Evolutionary conservation across 1,140 invertebrate species (phyloP), one percentile per base, ranked within the genome.

Genomic region (Drosophila mauritiana): DNA sequence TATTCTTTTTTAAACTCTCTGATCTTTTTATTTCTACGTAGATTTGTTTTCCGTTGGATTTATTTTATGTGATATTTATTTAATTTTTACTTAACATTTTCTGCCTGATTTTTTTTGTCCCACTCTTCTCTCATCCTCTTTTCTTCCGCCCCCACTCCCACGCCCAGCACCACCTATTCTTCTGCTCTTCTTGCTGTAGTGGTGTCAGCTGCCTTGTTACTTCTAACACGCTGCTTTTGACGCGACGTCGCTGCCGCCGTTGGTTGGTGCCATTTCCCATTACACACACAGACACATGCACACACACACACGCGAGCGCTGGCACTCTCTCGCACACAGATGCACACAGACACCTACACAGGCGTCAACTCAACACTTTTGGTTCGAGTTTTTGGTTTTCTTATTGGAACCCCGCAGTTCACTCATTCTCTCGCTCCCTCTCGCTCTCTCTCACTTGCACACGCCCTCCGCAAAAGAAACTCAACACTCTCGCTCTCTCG

Each of bases 171-270:
- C 42, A 3, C 8, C 58, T 20, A 34, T 20, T 53, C 20, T 25
- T 57, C 27, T 65, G 6, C 45, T 68, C 64, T 40, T 17, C 58
- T 56, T 42, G 37, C 42, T 52, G 39, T 61, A 64, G 61, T 82
- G 84, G 83, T 88, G 84, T 88, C 84, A 84, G 84, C 80, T 89
- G 84, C 84, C 84, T 88, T 88, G 84, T 88, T 88, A 88, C 84
- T 89, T 88, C 83, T 88, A 88, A 88, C 83, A 88, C 73, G 81
- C 81, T 78, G 75, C 68, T 39, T 34, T 45, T 72, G 68, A 46
- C 51, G 54, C 65, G 78, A 68, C 79, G 78, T 62, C 72, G 61
- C 52, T 75, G 69, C 59, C 46, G 70, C 61, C 57, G 70, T 76
- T 88, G 83, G 83, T 88, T 88, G 84, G 83, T 88, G 69, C 65